Evolutionary conservation across 1,140 invertebrate genomes (phyloP).

Genomic region (Laupala kohalensis): DNA sequence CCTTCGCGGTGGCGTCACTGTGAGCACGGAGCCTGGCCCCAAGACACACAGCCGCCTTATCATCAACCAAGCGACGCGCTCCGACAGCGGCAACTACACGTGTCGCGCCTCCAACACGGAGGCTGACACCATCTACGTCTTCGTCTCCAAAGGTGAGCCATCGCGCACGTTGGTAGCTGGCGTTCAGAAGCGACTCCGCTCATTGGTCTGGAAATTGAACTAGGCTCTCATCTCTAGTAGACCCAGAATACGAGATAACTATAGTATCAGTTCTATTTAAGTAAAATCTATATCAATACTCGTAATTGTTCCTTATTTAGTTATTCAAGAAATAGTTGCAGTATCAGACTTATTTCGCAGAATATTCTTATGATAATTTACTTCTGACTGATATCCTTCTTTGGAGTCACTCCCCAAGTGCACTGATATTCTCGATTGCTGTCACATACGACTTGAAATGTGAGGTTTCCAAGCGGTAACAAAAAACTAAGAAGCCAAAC

Average conservation of each 20-base stretch:
- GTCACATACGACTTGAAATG: too few species aligned
- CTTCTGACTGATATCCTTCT: too few species aligned
- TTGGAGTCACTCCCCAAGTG: too few species aligned
- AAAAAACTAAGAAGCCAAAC: too few species aligned
- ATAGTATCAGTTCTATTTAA: too few species aligned
- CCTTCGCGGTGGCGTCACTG: constrained; percentile 24
- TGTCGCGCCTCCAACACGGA: constrained; percentile 33
- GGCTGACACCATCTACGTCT: constrained; percentile 31
- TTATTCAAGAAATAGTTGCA: too few species aligned
- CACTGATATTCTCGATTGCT: too few species aligned
- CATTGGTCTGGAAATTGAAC: neutral
- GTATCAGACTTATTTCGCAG: too few species aligned
- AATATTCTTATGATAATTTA: too few species aligned
- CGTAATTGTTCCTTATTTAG: too few species aligned
- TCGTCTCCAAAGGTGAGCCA: constrained; percentile 27
- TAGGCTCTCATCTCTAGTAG: neutral
- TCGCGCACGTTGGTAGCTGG: neutral
- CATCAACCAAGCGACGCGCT: constrained; percentile 24
- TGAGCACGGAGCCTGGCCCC: constrained; percentile 26
- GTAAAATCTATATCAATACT: too few species aligned
- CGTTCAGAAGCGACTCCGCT: neutral
- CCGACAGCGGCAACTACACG: constrained; percentile 32
- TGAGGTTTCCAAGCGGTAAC: too few species aligned
- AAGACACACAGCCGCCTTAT: constrained; percentile 28
- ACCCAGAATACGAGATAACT: neutral